Conservation (phyloP, 1,140 invertebrate genomes). For the Drosophila grimshawi region DNA sequence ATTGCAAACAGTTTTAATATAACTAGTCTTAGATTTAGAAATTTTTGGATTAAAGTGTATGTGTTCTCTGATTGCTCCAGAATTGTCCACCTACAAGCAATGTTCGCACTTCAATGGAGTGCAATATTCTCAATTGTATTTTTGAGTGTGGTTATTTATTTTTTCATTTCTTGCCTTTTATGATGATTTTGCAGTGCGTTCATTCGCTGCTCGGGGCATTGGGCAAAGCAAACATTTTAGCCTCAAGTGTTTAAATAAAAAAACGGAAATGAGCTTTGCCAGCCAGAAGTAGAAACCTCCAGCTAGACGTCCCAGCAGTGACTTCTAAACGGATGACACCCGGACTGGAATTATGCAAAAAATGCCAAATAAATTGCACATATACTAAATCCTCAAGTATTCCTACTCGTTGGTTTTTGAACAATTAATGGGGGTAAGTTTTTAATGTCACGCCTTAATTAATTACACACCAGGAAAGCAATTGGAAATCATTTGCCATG, state of each 20-base stretch:
- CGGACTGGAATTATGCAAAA: conserved; percentile 46
- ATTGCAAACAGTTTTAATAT: too few species aligned
- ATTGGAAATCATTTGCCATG: conserved; percentile 40
- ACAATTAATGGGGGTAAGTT: conserved; percentile 76
- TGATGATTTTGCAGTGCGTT: conserved; percentile 77
- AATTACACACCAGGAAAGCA: conserved; percentile 63
- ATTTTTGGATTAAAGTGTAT: too few species aligned
- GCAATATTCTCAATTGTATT: not conserved
- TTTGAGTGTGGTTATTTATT: conserved; percentile 62
- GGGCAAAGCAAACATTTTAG: conserved; percentile 78
- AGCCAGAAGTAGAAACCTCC: conserved; percentile 18
- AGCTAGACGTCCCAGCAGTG: conserved; percentile 30
- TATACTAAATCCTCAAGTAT: conserved; percentile 4
- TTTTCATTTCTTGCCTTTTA: conserved; percentile 78
- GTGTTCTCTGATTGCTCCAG: too few species aligned
- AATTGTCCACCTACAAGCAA: too few species aligned
- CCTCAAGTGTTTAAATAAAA: conserved; percentile 83
- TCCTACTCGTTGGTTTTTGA: not conserved
- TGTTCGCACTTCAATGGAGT: not conserved
- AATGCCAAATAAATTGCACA: conserved; percentile 71
- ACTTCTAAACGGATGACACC: conserved; percentile 41
- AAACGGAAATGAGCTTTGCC: conserved; percentile 80
- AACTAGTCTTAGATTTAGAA: too few species aligned
- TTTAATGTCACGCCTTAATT: conserved; percentile 67
- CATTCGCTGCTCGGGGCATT: conserved; percentile 41